A percentile compares a stretch with the other conserved stretches of the same genome.
Evolutionary conservation across 92 coral and sea anemone species (phyloP).

Genomic region (Palythoa grandiflora): DNA sequence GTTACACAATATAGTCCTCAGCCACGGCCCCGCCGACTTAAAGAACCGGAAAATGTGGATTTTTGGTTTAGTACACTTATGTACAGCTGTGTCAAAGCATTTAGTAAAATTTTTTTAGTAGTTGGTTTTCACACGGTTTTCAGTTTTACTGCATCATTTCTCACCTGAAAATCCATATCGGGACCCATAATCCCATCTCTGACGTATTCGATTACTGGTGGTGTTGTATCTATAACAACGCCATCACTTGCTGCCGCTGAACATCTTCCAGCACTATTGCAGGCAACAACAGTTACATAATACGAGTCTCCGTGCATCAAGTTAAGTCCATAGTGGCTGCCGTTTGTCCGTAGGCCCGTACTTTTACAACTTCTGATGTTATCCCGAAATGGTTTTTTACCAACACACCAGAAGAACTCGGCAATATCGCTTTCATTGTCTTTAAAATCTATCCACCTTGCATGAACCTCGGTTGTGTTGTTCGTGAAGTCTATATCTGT

Average conservation of each 20-base stretch:
- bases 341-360: slow-evolving; percentile 83
- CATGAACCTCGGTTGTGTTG: slow-evolving; percentile 86
- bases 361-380: slow-evolving; percentile 90
- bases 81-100: too few species aligned
- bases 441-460: slow-evolving; percentile 94
- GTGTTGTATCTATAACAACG: slow-evolving; percentile 89
- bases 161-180: slow-evolving; percentile 95
- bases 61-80: too few species aligned
- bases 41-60: too few species aligned
- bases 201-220: slow-evolving; percentile 89
- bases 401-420: slow-evolving; percentile 94
- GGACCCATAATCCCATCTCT: slow-evolving; percentile 98
- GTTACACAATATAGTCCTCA: too few species aligned
- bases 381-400: slow-evolving; percentile 80
- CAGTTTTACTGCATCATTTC: not conserved
- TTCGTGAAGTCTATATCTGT: slow-evolving; percentile 88
- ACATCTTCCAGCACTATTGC: slow-evolving; percentile 94
- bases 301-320: slow-evolving; percentile 79
- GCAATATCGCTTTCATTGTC: slow-evolving; percentile 92
- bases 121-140: not conserved
- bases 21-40: too few species aligned
- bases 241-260: slow-evolving; percentile 92
- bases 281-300: slow-evolving; percentile 92
- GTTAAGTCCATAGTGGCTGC: slow-evolving; percentile 82
- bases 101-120: too few species aligned